Conservation (phyloP, 2,888 invertebrate genomes). For the Xanthorhoe designata region DNA sequence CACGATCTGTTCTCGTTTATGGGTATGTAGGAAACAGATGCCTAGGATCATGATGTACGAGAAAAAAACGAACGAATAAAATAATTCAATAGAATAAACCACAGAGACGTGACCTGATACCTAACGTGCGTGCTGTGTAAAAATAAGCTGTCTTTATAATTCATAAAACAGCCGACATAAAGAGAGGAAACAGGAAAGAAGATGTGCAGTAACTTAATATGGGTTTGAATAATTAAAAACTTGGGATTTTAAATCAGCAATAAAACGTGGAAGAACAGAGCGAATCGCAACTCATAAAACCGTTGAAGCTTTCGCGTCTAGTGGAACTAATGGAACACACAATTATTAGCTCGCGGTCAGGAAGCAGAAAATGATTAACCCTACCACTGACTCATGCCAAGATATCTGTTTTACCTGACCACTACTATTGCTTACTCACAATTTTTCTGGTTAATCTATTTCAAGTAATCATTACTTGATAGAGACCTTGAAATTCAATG, state of each 20-base stretch:
- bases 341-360: slow-evolving; percentile 70
- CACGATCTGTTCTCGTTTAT: slow-evolving; percentile 59
- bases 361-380: slow-evolving; percentile 76
- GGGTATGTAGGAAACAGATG: slow-evolving; percentile 66
- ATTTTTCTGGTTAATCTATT: slow-evolving; percentile 49
- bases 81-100: slow-evolving; percentile 32
- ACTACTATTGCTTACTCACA: slow-evolving; percentile 56
- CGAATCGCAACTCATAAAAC: slow-evolving; percentile 60
- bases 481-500: slow-evolving; percentile 43
- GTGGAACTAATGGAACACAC: slow-evolving; percentile 77
- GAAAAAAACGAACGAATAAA: slow-evolving; percentile 36
- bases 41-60: slow-evolving; percentile 53
- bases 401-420: slow-evolving; percentile 62
- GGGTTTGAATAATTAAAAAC: slow-evolving; percentile 23
- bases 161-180: slow-evolving; percentile 34
- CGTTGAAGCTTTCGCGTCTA: slow-evolving; percentile 62
- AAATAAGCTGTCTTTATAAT: slow-evolving; percentile 34
- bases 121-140: slow-evolving; percentile 12
- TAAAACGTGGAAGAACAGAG: slow-evolving; percentile 52
- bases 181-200: slow-evolving; percentile 58
- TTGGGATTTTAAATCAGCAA: slow-evolving; percentile 45
- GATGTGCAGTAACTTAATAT: slow-evolving; percentile 22
- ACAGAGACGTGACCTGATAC: slow-evolving; percentile 35
- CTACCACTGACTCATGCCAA: slow-evolving; percentile 67
- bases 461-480: slow-evolving; percentile 31